These are phyloP conservation scores for Urocynchramus pylzowi DNA, from an alignment of 2,113 vertebrate genomes.

Conservation along the genomic window DNA sequence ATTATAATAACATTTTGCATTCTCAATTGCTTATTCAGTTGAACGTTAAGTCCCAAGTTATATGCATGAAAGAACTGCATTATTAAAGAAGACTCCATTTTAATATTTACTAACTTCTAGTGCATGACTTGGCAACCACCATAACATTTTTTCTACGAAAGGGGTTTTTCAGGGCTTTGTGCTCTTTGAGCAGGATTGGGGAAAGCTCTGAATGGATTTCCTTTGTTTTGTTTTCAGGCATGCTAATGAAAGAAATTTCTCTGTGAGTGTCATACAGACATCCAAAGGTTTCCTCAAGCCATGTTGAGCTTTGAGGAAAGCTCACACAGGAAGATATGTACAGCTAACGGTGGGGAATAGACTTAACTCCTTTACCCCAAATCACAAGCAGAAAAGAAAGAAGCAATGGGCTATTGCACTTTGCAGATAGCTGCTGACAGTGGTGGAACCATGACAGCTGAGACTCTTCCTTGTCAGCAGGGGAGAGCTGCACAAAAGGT, in stretches of 20 bases:
- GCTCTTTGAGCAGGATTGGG: not conserved
- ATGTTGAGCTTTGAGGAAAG: not conserved
- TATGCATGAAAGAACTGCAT: not conserved
- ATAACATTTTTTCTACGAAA: not conserved
- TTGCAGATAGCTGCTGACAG: not conserved
- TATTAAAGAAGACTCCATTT: conserved; percentile 30
- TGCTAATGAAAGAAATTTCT: not conserved
- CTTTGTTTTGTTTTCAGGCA: conserved; percentile 37
- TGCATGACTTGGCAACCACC: conserved; percentile 29
- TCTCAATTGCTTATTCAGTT: conserved; percentile 25
- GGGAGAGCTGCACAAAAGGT: not conserved
- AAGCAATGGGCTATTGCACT: not conserved
- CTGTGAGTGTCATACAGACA: not conserved
- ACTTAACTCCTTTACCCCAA: not conserved
- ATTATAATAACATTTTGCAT: conserved; percentile 13
- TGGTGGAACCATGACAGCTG: rapidly evolving
- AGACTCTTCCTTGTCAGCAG: not conserved
- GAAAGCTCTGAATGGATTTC: conserved; percentile 19
- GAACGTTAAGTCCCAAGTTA: conserved; percentile 35
- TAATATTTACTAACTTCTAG: conserved; percentile 50
- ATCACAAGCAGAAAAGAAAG: not conserved
- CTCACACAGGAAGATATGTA: not conserved
- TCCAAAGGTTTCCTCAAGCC: not conserved
- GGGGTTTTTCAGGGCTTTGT: conserved; percentile 12
- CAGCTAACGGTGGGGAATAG: not conserved